These are phyloP conservation scores for Xyrichtys novacula DNA, from an alignment of 2,797 vertebrate species.

Conservation along the genomic window DNA sequence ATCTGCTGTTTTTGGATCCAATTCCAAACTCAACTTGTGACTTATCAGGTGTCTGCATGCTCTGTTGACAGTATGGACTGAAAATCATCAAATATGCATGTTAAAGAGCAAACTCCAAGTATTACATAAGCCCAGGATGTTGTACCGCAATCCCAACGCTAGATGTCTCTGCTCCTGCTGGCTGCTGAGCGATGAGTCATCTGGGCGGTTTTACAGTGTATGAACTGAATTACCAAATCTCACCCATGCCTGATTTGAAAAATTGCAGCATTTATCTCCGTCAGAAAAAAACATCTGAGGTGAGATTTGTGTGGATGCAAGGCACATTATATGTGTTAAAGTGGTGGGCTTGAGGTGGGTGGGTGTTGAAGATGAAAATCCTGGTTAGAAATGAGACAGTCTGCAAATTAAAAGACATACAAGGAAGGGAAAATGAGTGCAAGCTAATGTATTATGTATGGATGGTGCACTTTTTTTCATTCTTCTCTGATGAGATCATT, in stretches of 20 bases:
- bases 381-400: constrained; percentile 2
- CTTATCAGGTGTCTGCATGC: constrained; percentile 24
- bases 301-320: constrained; percentile 1
- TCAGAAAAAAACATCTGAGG: constrained; percentile 21
- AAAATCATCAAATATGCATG: constrained; percentile 52
- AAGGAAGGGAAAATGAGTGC: not conserved
- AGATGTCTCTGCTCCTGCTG: constrained; percentile 70
- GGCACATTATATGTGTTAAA: not conserved
- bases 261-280: constrained; percentile 30
- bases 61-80: constrained; percentile 19
- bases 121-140: constrained; percentile 74
- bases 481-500: constrained; percentile 29
- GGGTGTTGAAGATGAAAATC: not conserved
- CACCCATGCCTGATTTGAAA: constrained; percentile 39
- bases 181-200: constrained; percentile 65
- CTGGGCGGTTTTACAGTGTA: constrained; percentile 37
- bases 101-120: constrained; percentile 58
- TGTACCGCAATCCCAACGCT: constrained; percentile 53
- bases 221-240: constrained; percentile 47
- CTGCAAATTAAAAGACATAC: not conserved
- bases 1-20: constrained; percentile 25
- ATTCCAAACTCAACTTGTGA: constrained; percentile 28
- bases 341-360: constrained; percentile 1
- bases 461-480: not conserved
- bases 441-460: not conserved